Evolutionary conservation across 2,888 invertebrate species (phyloP), one percentile per base, ranked within the genome.

Genomic region (Nomada flava): DNA sequence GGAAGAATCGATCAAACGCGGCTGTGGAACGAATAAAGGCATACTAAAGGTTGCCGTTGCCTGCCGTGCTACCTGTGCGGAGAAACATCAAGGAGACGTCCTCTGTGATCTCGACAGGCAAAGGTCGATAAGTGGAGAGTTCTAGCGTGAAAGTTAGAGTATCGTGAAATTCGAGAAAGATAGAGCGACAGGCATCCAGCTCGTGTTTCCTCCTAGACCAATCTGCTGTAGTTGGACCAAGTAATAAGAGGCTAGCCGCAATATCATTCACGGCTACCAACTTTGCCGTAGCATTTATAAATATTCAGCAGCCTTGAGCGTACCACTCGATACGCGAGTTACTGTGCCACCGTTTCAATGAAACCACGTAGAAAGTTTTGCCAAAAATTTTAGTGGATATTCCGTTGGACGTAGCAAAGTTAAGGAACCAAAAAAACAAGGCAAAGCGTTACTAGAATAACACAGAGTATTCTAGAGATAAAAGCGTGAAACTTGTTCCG

Each of bases 1-100:
- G 83, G 76, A 76, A 76, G 83, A 79, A 83, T 81, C 85, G 87
- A 85, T 88, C 86, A 84, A 84, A 87, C 83, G 82, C 82, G 68
- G 15, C 74, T 44, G 44, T 57, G 62, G 69, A 71, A 76, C 81
- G 78, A 84, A 85, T 87, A 85, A 84, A 86, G 82, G 70, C 63
- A 62, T 53, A 67, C 23, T 67, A 81, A 79, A 85, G 83, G 81
- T 47, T 59, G 62, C 29, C 65, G 60, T 73, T 75, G 71, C 59
- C 79, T 23, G 23, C 86, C 82, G 73, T 84, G 47, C 47, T 7
- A n/a, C 59, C 75, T 57, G 57, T 44, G 18, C 64, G 13, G 57
- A 63, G 80, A 67, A 82, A 88, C 88, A 86, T 86, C 83, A 82
- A 86, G 86, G 78, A 82, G 72, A 79, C 69, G 72, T 57, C 72